Base-by-base conservation (phyloP, 1,140 invertebrate species). In the Amphibalanus amphitrite region DNA sequence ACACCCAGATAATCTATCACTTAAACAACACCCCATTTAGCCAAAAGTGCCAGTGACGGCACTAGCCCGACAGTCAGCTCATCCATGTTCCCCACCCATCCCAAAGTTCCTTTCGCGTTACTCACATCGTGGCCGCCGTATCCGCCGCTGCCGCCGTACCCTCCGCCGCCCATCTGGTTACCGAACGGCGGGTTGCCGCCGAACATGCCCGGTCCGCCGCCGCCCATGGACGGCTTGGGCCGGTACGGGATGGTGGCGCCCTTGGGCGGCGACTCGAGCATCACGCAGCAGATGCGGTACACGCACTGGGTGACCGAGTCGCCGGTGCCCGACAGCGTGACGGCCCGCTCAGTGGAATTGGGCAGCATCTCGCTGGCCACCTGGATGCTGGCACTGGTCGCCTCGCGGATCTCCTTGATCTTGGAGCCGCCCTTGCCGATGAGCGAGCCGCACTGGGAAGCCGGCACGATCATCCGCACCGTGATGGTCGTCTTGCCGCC, bases 351-450 rank as follows among this genome's bases (percentile, higher is more conserved):
- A 73, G 97, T 99, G 67, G 97, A 99, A 82, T 97, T 98, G 70
- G 96, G 97, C 79, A 99, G 83, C 95, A 99, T 98, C 83, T 99
- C 97, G 78, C 92, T 96, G 33, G 97, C 96, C 73, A 99, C 97
- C 82, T 90, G 89, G 78, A 93, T 92, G 70, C 90, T 91, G 70
- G 94, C 95, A 64, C 92, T 91, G 72, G 91, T 95, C 71, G 92
- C 88, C 80, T 94, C 91, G 69, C 93, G 85, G 76, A 97, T 91
- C 83, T 96, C 93, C 81, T 93, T 92, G 77, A 95, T 95, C 83
- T 94, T 95, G 71, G 90, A 92, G 72, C 93, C 94, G 75, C 92
- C 92, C 81, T 94, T 95, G 76, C 94, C 94, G 81, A 99, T 99
- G 75, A 99, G 87, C 15, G 95, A 98, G 73, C 97, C 97, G 83